These are phyloP conservation scores for Drosophila formosana DNA, from an alignment of 2,888 invertebrate species.

Conservation along the genomic window DNA sequence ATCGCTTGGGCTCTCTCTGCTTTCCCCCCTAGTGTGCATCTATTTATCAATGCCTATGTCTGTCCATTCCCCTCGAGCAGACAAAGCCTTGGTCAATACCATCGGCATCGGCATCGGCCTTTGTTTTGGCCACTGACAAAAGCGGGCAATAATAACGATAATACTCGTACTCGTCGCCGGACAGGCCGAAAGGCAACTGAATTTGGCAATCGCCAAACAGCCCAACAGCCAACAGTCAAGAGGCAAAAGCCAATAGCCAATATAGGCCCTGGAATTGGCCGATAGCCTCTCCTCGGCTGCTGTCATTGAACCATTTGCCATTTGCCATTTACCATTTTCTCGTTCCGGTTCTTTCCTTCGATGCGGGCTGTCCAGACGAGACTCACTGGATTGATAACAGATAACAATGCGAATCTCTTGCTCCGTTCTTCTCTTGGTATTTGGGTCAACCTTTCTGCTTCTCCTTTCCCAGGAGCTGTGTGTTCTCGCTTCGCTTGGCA, in stretches of 20 bases:
- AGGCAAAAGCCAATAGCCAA: conserved; percentile 30
- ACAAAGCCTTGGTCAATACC: conserved; percentile 11
- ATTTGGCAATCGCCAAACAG: conserved; percentile 9
- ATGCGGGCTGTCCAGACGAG: conserved; percentile 45
- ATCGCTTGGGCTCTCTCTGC: conserved; percentile 4
- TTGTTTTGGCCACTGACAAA: conserved; percentile 38
- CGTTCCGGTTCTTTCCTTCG: conserved; percentile 19
- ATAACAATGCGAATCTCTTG: conserved; percentile 29
- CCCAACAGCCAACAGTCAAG: conserved; percentile 12
- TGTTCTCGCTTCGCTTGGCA: conserved; percentile 17
- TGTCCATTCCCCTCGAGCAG: neutral
- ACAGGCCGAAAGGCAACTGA: conserved; percentile 5
- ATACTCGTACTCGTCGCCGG: conserved; percentile 9
- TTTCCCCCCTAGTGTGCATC: conserved; percentile 16
- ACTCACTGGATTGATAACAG: conserved; percentile 34
- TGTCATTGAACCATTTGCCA: neutral
- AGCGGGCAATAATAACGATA: conserved; percentile 39
- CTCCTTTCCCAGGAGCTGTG: no score
- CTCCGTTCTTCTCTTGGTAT: neutral
- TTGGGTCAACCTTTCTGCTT: conserved; percentile 5
- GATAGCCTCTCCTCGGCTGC: neutral
- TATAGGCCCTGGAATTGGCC: neutral
- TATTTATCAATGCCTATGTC: conserved; percentile 40
- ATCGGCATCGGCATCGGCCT: conserved; percentile 13
- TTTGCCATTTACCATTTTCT: neutral